Base-by-base conservation (phyloP, 1,140 invertebrate species). In the Drosophila obscura region DNA sequence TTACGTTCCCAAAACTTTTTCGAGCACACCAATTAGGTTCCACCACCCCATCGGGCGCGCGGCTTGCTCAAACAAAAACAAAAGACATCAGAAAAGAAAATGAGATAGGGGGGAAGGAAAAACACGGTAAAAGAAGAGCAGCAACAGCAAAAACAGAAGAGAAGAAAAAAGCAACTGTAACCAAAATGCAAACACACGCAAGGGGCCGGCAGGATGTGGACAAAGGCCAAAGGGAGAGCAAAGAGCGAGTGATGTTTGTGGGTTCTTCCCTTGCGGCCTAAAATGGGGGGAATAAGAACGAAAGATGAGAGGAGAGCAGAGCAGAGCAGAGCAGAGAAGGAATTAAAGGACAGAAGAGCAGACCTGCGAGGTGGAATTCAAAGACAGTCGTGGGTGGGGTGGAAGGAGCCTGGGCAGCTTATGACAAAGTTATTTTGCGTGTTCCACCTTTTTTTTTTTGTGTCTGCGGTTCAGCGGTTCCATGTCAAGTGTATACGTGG, bases 371-470 rank as follows among this genome's bases (percentile, higher is more conserved):
- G 19, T 15, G 43, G 28, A 24, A 35, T 9, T 35, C 8, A 35
- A 35, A 56, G 53, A 31, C 19, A 28, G 35, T 35, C n/a, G 22
- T 44, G 41, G 22, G 46, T 50, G 49, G 22, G 52, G 22, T 28
- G 35, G 16, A 35, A 28, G 53, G 58, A 8, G 22, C 15, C 24
- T 24, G 41, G 52, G 60, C 45, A 48, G 60, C 45, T 77, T 50
- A 55, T 59, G 58, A 77, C 65, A 75, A 72, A 76, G 60, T 77
- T 73, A 55, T 68, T 73, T 77, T 77, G 49, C 28, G 67, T 77
- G 64, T 46, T 51, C 55, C 48, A 7, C 9, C 52, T 35, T 46
- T 48, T 58, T 49, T 50, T 43, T 6, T n/a, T 56, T 53, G 9
- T 55, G 31, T 9, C n/a, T 8, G 45, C 16, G 55, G 39, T 51